Conservation (phyloP, 2,113 vertebrate genomes). For the Dicaeum eximium region DNA sequence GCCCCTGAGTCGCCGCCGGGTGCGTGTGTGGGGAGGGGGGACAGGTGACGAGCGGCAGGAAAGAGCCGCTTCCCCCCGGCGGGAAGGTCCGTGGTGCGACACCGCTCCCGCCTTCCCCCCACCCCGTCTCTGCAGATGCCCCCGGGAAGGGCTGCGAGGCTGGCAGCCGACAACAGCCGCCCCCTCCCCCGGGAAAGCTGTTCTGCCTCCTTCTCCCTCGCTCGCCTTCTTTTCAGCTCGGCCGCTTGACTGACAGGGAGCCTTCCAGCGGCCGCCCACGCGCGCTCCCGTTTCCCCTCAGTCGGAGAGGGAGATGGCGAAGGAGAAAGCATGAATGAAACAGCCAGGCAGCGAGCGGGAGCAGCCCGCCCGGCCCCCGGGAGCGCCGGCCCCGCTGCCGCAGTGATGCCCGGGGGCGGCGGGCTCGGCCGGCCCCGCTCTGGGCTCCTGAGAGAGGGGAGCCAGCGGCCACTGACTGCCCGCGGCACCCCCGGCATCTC, state of each 20-base stretch:
- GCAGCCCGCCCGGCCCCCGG: background rate
- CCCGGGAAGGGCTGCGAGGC: background rate
- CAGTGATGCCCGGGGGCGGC: background rate
- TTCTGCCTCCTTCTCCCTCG: slow-evolving; percentile 2
- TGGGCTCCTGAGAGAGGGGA: background rate
- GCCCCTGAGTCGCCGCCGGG: background rate
- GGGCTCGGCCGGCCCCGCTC: background rate
- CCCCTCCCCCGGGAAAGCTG: slow-evolving; percentile 45
- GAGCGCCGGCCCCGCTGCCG: background rate
- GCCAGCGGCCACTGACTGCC: accelerated
- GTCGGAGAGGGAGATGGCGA: slow-evolving; percentile 24
- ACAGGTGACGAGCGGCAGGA: background rate
- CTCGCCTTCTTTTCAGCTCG: slow-evolving; percentile 53
- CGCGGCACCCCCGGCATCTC: accelerated
- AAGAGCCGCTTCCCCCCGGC: background rate
- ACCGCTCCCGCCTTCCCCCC: background rate
- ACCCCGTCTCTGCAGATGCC: background rate
- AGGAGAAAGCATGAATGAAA: slow-evolving; percentile 67
- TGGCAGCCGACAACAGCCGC: slow-evolving; percentile 29
- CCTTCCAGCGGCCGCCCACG: slow-evolving; percentile 68
- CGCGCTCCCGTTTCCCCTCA: slow-evolving; percentile 43
- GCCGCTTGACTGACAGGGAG: slow-evolving; percentile 66
- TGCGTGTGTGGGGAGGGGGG: background rate
- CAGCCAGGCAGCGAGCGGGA: background rate
- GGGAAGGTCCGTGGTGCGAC: background rate